phyloP scores from a whole-genome alignment of 2,888 invertebrate species.

The Drosophila prostipennis region DNA sequence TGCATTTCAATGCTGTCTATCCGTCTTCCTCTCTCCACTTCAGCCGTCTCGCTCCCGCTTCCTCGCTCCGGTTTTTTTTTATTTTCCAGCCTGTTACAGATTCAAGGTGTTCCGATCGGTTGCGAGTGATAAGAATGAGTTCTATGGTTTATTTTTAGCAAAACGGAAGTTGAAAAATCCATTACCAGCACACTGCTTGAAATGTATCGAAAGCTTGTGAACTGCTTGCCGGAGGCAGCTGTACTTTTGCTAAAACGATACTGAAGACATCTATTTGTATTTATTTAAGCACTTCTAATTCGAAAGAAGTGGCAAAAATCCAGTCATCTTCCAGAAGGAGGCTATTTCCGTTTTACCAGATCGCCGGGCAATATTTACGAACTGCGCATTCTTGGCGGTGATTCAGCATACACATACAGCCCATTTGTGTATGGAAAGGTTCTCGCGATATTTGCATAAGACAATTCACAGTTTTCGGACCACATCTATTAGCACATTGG shows the following conservation, averaged over 20 bases:
- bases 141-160: slow-evolving; percentile 31
- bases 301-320: background rate
- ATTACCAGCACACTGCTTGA: background rate
- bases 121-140: slow-evolving; percentile 30
- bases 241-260: background rate
- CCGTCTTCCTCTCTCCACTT: slow-evolving; percentile 9
- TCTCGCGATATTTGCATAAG: slow-evolving; percentile 39
- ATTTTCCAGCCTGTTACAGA: slow-evolving; percentile 55
- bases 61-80: slow-evolving; percentile 11
- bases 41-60: slow-evolving; percentile 5
- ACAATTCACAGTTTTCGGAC: slow-evolving; percentile 45
- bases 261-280: no score
- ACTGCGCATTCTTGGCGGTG: slow-evolving; percentile 27
- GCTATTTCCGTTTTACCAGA: slow-evolving; percentile 16
- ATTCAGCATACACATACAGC: slow-evolving; percentile 6
- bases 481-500: slow-evolving; percentile 44
- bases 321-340: background rate
- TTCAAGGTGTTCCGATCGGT: slow-evolving; percentile 60
- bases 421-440: slow-evolving; percentile 20
- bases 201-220: no score
- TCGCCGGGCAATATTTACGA: slow-evolving; percentile 1
- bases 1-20: slow-evolving; percentile 56
- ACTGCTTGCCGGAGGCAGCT: background rate
- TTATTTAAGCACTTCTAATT: no score
- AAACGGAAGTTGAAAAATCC: slow-evolving; percentile 33